These are phyloP conservation scores for Pteromalus puparum DNA, from an alignment of 1,140 invertebrate species.

Conservation along the genomic window DNA sequence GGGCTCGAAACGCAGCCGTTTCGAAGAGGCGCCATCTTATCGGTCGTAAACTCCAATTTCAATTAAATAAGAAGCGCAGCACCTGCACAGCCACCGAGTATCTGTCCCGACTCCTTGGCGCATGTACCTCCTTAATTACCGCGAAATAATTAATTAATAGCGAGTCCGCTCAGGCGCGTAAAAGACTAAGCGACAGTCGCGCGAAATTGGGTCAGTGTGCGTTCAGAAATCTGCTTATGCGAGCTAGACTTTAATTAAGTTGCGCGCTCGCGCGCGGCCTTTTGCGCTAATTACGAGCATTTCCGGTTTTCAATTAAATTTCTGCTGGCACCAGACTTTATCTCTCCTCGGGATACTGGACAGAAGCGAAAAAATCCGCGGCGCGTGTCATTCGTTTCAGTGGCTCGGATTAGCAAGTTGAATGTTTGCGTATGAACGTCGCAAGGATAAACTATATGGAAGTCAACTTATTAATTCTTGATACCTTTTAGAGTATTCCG, in stretches of 20 bases:
- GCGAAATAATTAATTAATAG: not conserved
- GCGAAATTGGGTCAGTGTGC: too few relatives aligned
- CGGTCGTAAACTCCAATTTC: slow-evolving; percentile 1
- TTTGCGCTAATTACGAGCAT: not conserved
- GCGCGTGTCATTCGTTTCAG: not conserved
- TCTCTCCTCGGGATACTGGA: too few relatives aligned
- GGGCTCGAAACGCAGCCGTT: too few relatives aligned
- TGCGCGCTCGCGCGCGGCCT: not conserved
- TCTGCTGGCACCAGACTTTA: not conserved
- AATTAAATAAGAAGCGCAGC: slow-evolving; percentile 4
- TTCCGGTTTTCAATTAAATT: slow-evolving; percentile 26
- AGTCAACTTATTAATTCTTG: too few relatives aligned
- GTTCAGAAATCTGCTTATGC: not conserved
- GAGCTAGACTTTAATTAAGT: slow-evolving; percentile 13
- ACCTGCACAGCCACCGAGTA: not conserved
- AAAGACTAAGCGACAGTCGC: not conserved
- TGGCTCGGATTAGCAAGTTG: not conserved
- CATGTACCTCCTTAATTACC: not conserved
- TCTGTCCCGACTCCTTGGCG: not conserved
- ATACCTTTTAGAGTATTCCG: too few relatives aligned
- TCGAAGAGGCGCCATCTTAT: not conserved
- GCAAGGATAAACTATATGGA: too few relatives aligned
- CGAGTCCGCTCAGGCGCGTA: not conserved
- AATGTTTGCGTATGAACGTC: too few relatives aligned
- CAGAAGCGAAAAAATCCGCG: not conserved